phyloP scores from a whole-genome alignment of 1,140 invertebrate species.

The Coelopa frigida region DNA sequence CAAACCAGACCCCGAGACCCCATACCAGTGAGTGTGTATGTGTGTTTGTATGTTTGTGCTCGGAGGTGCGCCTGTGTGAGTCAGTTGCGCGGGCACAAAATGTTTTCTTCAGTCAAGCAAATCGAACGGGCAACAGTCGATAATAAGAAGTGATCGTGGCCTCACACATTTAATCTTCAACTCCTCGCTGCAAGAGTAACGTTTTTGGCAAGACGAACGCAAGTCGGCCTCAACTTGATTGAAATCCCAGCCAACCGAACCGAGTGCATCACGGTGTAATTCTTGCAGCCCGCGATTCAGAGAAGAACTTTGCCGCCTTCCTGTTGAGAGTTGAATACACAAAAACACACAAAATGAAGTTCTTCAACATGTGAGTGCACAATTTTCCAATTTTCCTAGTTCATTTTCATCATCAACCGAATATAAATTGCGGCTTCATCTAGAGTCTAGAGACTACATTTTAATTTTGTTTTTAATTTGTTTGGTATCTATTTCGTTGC shows the following conservation, averaged over 20 bases:
- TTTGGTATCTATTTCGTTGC: too few species aligned
- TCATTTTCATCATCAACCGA: too few species aligned
- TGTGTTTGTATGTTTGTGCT: too few species aligned
- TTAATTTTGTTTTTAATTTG: constrained; percentile 1
- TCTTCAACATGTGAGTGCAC: constrained; percentile 42
- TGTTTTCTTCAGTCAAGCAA: constrained; percentile 18
- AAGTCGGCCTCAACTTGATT: too few species aligned
- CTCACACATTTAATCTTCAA: constrained; percentile 15
- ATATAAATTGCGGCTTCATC: background rate
- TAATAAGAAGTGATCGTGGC: constrained; percentile 17
- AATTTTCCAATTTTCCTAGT: background rate
- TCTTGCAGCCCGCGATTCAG: constrained; percentile 5
- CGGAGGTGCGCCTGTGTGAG: too few species aligned
- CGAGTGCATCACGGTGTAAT: too few species aligned
- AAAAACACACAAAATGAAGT: constrained; percentile 35
- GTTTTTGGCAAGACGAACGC: constrained; percentile 15
- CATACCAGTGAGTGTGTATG: constrained; percentile 6
- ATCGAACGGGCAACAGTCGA: constrained; percentile 14
- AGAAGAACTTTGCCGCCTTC: constrained; percentile 1
- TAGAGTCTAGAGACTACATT: background rate
- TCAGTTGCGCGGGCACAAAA: too few species aligned
- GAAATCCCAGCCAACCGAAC: too few species aligned
- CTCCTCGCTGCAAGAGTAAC: too few species aligned
- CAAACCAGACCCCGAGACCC: background rate
- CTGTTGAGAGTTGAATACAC: constrained; percentile 6